Evolutionary conservation across 2,113 vertebrate species (phyloP).

Genomic region (Campylomormyrus tamandua): DNA sequence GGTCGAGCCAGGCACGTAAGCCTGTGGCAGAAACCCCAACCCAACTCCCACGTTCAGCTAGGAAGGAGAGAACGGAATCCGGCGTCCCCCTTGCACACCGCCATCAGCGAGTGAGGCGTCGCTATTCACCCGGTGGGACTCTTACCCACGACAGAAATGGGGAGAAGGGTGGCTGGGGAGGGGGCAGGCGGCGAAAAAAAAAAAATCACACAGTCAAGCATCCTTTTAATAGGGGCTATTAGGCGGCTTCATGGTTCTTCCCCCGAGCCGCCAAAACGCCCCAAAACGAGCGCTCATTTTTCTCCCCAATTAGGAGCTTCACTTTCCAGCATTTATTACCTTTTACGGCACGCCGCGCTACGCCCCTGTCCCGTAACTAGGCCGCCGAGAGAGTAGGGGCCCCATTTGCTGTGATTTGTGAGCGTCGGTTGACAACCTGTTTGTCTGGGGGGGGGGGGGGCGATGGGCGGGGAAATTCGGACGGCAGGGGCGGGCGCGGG

Average conservation of each 20-base stretch:
- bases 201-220: constrained; percentile 48
- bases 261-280: constrained; percentile 53
- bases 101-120: background rate
- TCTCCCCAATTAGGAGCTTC: constrained; percentile 92
- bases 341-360: constrained; percentile 83
- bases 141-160: constrained; percentile 48
- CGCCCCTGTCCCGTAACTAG: constrained; percentile 87
- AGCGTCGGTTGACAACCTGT: constrained; percentile 90
- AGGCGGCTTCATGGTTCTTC: constrained; percentile 66
- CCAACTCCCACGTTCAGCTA: background rate
- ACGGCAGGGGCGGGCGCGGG: too few species aligned
- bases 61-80: background rate
- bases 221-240: constrained; percentile 58
- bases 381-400: constrained; percentile 76
- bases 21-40: background rate
- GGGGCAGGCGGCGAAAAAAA: constrained; percentile 39
- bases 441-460: constrained; percentile 39
- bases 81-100: background rate
- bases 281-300: constrained; percentile 65
- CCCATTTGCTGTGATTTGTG: constrained; percentile 98
- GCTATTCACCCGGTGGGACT: constrained; percentile 44
- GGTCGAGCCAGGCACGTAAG: background rate
- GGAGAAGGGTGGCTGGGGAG: background rate
- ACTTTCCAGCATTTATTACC: constrained; percentile 94
- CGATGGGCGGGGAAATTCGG: too few species aligned